Evolutionary conservation across 1,140 invertebrate species (phyloP).

Genomic region (Xylocopa sonorina): DNA sequence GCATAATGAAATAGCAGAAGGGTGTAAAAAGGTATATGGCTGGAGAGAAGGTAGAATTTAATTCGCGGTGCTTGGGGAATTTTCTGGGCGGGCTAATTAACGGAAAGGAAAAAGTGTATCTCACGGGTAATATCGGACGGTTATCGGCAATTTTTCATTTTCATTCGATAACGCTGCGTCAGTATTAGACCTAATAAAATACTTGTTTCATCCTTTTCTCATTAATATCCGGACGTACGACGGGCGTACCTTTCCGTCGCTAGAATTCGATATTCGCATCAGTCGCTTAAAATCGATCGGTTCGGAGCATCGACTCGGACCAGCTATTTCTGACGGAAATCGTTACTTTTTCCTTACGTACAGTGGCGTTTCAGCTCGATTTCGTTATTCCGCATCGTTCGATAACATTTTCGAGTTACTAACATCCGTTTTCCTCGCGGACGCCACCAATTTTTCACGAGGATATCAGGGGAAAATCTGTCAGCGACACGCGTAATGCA

Average conservation of each 20-base stretch:
- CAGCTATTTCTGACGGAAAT: not conserved
- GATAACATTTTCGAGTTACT: too few species aligned
- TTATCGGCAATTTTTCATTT: constrained; percentile 7
- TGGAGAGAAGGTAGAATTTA: not conserved
- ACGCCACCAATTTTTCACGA: not conserved
- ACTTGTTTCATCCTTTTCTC: too few species aligned
- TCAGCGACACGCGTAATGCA: not conserved
- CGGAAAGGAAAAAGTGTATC: not conserved
- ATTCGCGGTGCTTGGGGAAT: not conserved
- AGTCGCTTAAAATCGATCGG: not conserved
- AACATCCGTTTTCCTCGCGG: not conserved
- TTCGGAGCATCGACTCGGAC: not conserved
- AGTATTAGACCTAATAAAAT: not conserved
- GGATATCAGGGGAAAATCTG: not conserved
- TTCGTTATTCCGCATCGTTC: too few species aligned
- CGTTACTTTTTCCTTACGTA: not conserved
- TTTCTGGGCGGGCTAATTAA: not conserved
- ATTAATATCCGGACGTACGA: not conserved
- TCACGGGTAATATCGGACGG: not conserved
- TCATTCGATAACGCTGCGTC: not conserved
- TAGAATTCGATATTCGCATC: constrained; percentile 13
- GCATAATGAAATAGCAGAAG: not conserved
- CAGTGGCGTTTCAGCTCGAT: not conserved
- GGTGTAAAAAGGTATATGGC: too few species aligned
- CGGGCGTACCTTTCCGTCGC: not conserved